Base-by-base conservation (phyloP, 2,113 vertebrate species). In the Arothron firmamentum region DNA sequence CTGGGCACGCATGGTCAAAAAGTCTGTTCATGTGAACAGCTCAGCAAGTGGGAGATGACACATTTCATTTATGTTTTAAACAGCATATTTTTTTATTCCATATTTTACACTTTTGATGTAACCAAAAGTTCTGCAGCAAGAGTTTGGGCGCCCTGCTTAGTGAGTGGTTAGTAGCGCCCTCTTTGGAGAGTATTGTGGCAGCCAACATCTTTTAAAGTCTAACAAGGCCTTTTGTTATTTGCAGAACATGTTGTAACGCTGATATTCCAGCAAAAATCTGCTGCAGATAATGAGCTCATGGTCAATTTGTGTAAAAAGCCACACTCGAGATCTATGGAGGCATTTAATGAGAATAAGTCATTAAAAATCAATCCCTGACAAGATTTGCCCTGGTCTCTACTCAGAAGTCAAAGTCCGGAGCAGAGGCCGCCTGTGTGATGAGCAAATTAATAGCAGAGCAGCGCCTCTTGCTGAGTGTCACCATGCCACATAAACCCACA, bases 401-500 rank as follows among this genome's bases (percentile, higher is more conserved):
- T 13, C 53, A 74, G 52, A 79, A 54, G 57, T 28, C 59, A 68
- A 57, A 77, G 67, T 63, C 68, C 75, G 63, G 47, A n/a, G 55
- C 34, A 53, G 55, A 70, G 62, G 45, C 62, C 47, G 72, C 65
- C 52, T 4, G 46, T 64, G 20, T 66, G 77, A 80, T 75, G 66
- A 50, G 54, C 50, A 75, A 77, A 82, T 85, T 67, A 81, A 84
- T 71, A 70, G 70, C 61, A 3, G 71, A 70, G 78, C 69, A 84
- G 77, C 49, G 79, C 55, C 20, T 75, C 63, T 81, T 16, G 5
- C 77, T 45, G 78, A 71, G 78, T 78, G 80, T 80, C 84, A 76
- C 75, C 79, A 71, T 76, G 82, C 75, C 73, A 80, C 85, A 84
- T 83, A 87, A 83, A 61, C 70, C 71, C 34, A 31, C 72, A 76